A percentile compares a stretch with the other conserved stretches of the same genome.
Evolutionary conservation across 2,113 vertebrate genomes (phyloP).

Genomic region (Anhinga anhinga): DNA sequence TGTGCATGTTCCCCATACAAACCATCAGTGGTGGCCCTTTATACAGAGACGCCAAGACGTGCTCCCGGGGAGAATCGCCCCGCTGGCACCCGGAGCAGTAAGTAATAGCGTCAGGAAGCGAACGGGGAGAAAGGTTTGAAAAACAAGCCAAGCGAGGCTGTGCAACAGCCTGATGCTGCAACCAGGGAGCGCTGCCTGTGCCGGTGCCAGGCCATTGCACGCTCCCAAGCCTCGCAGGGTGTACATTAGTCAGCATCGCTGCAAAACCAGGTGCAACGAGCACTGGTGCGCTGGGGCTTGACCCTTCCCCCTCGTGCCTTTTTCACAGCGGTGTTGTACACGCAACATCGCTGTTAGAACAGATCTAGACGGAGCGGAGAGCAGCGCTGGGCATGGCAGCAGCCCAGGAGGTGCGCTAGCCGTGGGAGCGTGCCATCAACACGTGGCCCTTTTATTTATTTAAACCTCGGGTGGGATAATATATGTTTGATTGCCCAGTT

Average conservation of each 20-base stretch:
- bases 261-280: background rate
- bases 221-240: fast-evolving
- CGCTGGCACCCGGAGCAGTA: background rate
- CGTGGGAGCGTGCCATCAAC: background rate
- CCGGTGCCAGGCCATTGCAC: fast-evolving
- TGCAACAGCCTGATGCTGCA: background rate
- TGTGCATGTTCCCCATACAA: background rate
- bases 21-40: background rate
- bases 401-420: background rate
- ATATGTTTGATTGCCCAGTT: constrained; percentile 67
- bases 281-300: fast-evolving
- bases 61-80: background rate
- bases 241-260: fast-evolving
- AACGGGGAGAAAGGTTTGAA: background rate
- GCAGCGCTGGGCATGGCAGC: fast-evolving
- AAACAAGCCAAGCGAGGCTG: background rate
- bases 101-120: background rate
- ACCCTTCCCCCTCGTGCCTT: background rate
- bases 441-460: constrained; percentile 25
- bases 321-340: fast-evolving
- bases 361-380: background rate
- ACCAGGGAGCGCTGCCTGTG: fast-evolving
- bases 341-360: background rate
- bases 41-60: fast-evolving
- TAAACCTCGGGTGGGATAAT: constrained; percentile 59